Conservation (phyloP, 2,797 vertebrate genomes). For the Acrocephalus scirpaceus region DNA sequence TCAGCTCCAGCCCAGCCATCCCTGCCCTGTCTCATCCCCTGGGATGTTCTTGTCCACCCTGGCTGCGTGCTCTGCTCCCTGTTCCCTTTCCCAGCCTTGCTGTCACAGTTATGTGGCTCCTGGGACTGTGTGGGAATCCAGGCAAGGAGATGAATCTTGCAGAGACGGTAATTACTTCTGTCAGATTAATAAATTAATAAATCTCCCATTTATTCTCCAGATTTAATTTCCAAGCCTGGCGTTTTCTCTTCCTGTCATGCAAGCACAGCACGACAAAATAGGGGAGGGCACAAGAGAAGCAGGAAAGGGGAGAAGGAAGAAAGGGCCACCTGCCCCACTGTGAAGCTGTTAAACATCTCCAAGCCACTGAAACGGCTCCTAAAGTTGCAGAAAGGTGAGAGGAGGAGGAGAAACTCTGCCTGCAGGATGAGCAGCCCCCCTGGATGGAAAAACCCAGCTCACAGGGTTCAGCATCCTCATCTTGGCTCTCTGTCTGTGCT, state of each 20-base stretch:
- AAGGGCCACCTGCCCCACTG: neutral
- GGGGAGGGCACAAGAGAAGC: neutral
- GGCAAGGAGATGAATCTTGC: constrained; percentile 56
- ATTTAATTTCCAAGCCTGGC: constrained; percentile 63
- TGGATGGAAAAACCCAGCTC: constrained; percentile 49
- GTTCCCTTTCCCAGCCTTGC: neutral
- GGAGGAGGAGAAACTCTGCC: constrained; percentile 45
- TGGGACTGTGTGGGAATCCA: neutral
- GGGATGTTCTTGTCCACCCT: neutral
- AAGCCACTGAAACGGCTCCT: constrained; percentile 44
- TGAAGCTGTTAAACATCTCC: neutral
- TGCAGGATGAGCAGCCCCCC: neutral
- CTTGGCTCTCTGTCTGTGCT: neutral
- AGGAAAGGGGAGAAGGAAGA: neutral
- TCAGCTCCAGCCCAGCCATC: neutral
- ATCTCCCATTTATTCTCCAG: constrained; percentile 57
- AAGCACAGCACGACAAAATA: neutral
- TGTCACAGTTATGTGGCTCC: neutral
- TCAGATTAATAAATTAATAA: constrained; percentile 71
- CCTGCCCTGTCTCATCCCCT: neutral
- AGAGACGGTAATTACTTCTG: constrained; percentile 72
- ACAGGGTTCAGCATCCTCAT: neutral
- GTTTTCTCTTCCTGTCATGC: constrained; percentile 51
- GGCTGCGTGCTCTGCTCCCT: neutral
- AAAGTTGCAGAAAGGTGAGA: constrained; percentile 52